Evolutionary conservation across 2,113 vertebrate species (phyloP).

Genomic region (Ellobius talpinus): DNA sequence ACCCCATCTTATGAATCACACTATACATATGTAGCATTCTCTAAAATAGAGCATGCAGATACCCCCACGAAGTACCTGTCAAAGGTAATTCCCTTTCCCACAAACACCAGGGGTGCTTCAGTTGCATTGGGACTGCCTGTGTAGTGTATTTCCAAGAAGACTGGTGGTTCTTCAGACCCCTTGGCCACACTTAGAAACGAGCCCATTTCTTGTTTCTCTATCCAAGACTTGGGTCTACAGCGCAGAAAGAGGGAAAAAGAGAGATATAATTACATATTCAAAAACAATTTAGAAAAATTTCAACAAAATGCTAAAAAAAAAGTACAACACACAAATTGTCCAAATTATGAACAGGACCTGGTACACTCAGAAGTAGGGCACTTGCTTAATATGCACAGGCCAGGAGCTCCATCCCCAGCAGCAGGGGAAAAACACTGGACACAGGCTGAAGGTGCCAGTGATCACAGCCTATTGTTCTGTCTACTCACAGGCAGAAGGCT

Average conservation of each 20-base stretch:
- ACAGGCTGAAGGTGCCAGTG: background rate
- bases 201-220: slow-evolving; percentile 95
- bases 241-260: background rate
- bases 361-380: background rate
- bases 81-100: slow-evolving; percentile 98
- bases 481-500: background rate
- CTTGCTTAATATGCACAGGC: background rate
- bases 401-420: background rate
- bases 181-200: slow-evolving; percentile 96
- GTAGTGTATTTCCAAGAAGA: slow-evolving; percentile 98
- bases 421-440: background rate
- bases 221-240: slow-evolving; percentile 92
- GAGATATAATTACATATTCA: background rate
- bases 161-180: slow-evolving; percentile 96
- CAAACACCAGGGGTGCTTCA: slow-evolving; percentile 91
- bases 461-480: background rate
- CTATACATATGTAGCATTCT: background rate
- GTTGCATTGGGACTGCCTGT: slow-evolving; percentile 86
- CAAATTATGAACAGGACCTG: background rate
- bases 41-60: background rate
- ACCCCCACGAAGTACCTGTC: slow-evolving; percentile 91
- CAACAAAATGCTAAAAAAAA: background rate
- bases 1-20: background rate
- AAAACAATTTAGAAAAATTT: slow-evolving; percentile 12
- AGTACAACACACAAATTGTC: background rate